Evolutionary conservation across 2,888 invertebrate genomes (phyloP).

Genomic region (Galerucella pusilla): DNA sequence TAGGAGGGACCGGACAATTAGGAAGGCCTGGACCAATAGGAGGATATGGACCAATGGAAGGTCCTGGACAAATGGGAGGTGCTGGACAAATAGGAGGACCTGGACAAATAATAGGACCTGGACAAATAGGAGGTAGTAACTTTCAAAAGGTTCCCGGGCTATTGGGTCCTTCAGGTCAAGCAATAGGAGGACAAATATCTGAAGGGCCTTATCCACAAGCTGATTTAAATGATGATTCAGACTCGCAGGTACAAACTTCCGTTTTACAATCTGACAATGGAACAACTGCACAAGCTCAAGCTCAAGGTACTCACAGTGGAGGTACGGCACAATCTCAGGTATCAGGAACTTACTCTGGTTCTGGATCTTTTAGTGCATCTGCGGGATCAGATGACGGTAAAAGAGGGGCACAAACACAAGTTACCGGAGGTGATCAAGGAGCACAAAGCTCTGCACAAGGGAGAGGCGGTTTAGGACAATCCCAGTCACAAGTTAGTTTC

Average conservation of each 20-base stretch:
- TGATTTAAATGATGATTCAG: constrained; percentile 70
- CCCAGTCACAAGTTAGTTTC: constrained; percentile 81
- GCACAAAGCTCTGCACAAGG: constrained; percentile 82
- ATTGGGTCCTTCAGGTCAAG: constrained; percentile 27
- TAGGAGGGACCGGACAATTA: constrained; percentile 25
- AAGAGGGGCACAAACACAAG: constrained; percentile 77
- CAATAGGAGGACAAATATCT: constrained; percentile 15
- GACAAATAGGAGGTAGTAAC: background rate
- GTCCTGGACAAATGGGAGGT: constrained; percentile 34
- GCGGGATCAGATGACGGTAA: constrained; percentile 82
- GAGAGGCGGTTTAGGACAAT: constrained; percentile 77
- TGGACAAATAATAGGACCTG: constrained; percentile 2
- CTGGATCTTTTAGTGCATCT: constrained; percentile 84
- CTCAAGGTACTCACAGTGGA: constrained; percentile 80
- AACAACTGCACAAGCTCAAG: constrained; percentile 80
- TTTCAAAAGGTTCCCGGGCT: constrained; percentile 15
- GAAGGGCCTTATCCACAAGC: constrained; percentile 2
- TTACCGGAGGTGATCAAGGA: constrained; percentile 79
- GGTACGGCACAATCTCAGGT: constrained; percentile 86
- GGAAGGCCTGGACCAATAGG: constrained; percentile 23
- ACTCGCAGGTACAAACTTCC: constrained; percentile 79
- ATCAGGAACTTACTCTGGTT: constrained; percentile 80
- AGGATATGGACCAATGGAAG: constrained; percentile 24
- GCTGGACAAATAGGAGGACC: constrained; percentile 29
- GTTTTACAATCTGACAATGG: constrained; percentile 70